Base-by-base conservation (phyloP, 2,888 invertebrate genomes). In the Drosophila melanocephala region DNA sequence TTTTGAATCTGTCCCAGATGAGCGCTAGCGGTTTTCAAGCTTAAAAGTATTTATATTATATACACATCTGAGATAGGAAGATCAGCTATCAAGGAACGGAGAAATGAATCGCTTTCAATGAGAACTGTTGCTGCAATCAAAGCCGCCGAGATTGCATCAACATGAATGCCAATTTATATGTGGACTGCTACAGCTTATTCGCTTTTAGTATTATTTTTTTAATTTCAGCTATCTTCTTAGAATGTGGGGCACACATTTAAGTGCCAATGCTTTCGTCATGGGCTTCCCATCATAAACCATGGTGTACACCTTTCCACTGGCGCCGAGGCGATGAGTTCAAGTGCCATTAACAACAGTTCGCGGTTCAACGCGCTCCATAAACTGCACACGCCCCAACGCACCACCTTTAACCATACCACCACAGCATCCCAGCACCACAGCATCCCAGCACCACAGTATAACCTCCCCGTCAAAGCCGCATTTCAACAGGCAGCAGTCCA, bases 281-380 rank as follows among this genome's bases (percentile, higher is more conserved):
- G 28, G 28, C 30, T 57, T 39, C 5, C 22, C 55, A 28, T 26
- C 35, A 22, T 42, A 51, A 39, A 33, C 42, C 77, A 32, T 58
- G 52, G 61, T 64, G 44, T 42, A 22, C 78, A 81, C 78, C 78
- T 73, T 66, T 42, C 1, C 44, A 22, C 28, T 28, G 39, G 32
- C 28, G 39, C 28, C 6, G 14, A 9, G 52, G 69, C 82, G 79
- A 70, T 82, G 79, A 82, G 79, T 72, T 86, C 84, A 74, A 84
- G 90, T 86, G 77, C 87, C 90, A 85, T 85, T 90, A 86, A 88
- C 72, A 85, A 80, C 82, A 77, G 78, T 86, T 83, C 78, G 86
- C 72, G 90, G 85, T 88, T 85, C 87, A 85, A 85, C 86, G 85
- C 90, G 81, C 89, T 73, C 82, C 87, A 81, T 79, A 90, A 86